Evolutionary conservation across 2,888 invertebrate genomes (phyloP).

Genomic region (Xanthorhoe spadicearia): DNA sequence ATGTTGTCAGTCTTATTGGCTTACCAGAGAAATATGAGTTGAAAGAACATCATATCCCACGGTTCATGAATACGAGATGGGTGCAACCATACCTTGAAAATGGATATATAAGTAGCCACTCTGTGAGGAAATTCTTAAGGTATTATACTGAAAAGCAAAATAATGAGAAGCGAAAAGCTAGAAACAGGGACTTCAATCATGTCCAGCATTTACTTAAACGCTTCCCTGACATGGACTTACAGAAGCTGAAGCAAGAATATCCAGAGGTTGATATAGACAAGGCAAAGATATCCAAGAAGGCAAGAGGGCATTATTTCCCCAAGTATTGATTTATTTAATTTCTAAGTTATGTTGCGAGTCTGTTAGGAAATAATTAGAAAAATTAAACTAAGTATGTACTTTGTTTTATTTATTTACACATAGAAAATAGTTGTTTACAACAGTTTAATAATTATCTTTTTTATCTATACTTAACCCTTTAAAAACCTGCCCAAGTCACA

Average conservation of each 20-base stretch:
- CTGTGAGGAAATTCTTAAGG: constrained; percentile 84
- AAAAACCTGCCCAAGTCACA: background rate
- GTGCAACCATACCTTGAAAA: constrained; percentile 83
- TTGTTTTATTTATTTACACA: constrained; percentile 12
- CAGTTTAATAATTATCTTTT: background rate
- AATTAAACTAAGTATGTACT: constrained; percentile 2
- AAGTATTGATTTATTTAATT: constrained; percentile 57
- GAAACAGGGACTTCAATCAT: constrained; percentile 87
- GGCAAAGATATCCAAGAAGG: constrained; percentile 82
- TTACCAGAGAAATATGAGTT: constrained; percentile 83
- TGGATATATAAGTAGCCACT: constrained; percentile 79
- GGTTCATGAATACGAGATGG: constrained; percentile 88
- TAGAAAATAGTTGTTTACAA: background rate
- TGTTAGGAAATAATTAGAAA: constrained; percentile 13
- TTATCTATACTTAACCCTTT: background rate
- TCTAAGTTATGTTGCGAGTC: constrained; percentile 3
- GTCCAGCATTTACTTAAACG: constrained; percentile 88
- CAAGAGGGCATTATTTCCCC: constrained; percentile 86
- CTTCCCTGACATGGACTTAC: constrained; percentile 91
- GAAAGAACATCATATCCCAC: constrained; percentile 87
- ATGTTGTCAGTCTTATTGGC: constrained; percentile 86
- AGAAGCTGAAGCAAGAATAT: constrained; percentile 88
- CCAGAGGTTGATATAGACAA: constrained; percentile 91
- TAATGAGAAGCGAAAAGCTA: constrained; percentile 82
- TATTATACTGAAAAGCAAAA: constrained; percentile 88